These are phyloP conservation scores for Bucco capensis DNA, from an alignment of 2,113 vertebrate genomes.

Conservation along the genomic window DNA sequence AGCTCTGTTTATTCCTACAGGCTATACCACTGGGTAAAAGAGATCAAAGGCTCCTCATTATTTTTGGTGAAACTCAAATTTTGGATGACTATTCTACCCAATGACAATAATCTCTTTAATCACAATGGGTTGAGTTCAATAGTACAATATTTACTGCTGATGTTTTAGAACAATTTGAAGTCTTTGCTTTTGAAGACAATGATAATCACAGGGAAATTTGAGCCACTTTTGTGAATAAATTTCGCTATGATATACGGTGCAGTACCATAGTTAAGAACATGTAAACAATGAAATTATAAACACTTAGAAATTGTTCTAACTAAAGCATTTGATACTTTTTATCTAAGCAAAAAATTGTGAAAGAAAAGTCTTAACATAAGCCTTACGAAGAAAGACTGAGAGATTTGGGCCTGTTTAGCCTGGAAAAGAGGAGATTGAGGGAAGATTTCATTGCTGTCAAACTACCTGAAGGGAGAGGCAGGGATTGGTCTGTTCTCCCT, in stretches of 20 bases:
- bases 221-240: background rate
- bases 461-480: no score
- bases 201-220: conserved; percentile 42
- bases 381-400: no score
- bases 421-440: no score
- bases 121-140: conserved; percentile 30
- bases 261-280: conserved; percentile 26
- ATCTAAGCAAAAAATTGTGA: conserved; percentile 2
- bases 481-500: no score
- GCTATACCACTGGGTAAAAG: conserved; percentile 9
- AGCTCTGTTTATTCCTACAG: conserved; percentile 19
- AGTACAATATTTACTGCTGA: conserved; percentile 54
- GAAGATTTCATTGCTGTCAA: no score
- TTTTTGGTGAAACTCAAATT: conserved; percentile 49
- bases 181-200: conserved; percentile 36
- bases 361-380: no score
- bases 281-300: conserved; percentile 29
- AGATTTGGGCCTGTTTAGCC: no score
- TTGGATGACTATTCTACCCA: conserved; percentile 31
- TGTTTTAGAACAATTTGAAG: conserved; percentile 65
- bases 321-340: background rate
- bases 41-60: conserved; percentile 50
- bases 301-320: background rate
- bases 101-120: conserved; percentile 61
- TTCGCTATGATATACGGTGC: conserved; percentile 9